These are phyloP conservation scores for Ochropleura plecta DNA, from an alignment of 2,888 invertebrate genomes.

Conservation along the genomic window DNA sequence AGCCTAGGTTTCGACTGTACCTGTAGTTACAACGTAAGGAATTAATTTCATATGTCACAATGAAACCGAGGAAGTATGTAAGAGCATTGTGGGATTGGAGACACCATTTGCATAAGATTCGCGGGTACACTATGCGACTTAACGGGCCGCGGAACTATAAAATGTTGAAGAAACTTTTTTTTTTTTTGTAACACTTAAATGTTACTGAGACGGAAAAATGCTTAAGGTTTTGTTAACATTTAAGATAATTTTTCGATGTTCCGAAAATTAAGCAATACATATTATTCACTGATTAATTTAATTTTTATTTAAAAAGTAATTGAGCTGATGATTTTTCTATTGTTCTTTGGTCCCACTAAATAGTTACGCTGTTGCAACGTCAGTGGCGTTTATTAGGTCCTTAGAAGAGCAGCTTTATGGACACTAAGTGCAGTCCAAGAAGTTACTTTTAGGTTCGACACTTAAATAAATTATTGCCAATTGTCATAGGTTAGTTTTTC, in stretches of 20 bases:
- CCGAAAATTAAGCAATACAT: background rate
- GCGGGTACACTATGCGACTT: constrained; percentile 57
- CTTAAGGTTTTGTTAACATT: background rate
- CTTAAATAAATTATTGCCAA: background rate
- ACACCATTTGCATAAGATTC: constrained; percentile 78
- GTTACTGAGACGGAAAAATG: background rate
- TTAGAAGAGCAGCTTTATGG: background rate
- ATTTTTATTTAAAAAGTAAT: too few species aligned
- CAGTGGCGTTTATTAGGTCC: background rate
- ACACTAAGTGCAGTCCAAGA: background rate
- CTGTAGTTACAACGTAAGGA: constrained; percentile 54
- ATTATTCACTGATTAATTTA: background rate
- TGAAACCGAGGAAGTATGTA: constrained; percentile 67
- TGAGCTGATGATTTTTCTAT: background rate
- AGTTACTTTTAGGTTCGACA: background rate
- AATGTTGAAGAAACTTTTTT: constrained; percentile 21
- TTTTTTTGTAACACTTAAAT: background rate
- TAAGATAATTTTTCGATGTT: background rate
- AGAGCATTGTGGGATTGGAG: constrained; percentile 68
- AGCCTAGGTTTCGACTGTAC: constrained; percentile 23
- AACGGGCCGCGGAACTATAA: constrained; percentile 35
- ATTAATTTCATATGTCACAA: constrained; percentile 71
- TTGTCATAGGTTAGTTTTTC: too few species aligned
- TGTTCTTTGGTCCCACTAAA: background rate
- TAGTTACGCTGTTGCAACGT: background rate